Evolutionary conservation across 1,140 invertebrate genomes (phyloP), one percentile per base, ranked within the genome.

Genomic region (Drosophila melanica): DNA sequence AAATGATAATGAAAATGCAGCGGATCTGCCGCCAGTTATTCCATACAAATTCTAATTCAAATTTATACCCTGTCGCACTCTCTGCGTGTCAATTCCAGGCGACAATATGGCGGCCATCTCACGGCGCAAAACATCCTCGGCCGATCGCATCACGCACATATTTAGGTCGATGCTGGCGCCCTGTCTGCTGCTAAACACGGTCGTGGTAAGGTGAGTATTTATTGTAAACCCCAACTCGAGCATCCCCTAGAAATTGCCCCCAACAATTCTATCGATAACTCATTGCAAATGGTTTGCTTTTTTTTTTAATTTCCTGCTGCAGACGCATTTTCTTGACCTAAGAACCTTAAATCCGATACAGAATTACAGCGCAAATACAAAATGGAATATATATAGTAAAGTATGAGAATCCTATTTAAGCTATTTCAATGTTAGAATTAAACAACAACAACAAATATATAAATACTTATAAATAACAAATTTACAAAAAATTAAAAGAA

Each of bases 31-130:
- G 50, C 70, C 37, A 14, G n/a, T 45, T 39, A 54, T 60, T 30
- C 48, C 30, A 50, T 71, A 50, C 57, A 54, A 69, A 77, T 64
- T 82, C 75, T 63, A 68, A 78, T 75, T 77, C 66, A 63, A 75
- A 75, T 77, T 68, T 53, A 69, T 64, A 65, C 64, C 70, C 33
- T 33, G 50, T 20, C 77, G 74, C 58, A 69, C 54, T 70, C 68
- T 90, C 90, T 57, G 72, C 12, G 51, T 18, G 75, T 76, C 70
- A 69, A 14, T 51, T 3, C 11, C 3, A 92, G 92, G 92, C 75
- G 92, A 92, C 82, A 92, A 92, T 71, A 92, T 92, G 91, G 92
- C 92, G 55, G 92, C 92, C 54, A 92, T 92, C 64, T 92, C 92
- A 41, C 77, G 92, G 42, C 80, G 91, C 58, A 92, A 92, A 74